These are phyloP conservation scores for Saimiri boliviensis DNA, from an alignment of 2,113 vertebrate species.

Conservation along the genomic window DNA sequence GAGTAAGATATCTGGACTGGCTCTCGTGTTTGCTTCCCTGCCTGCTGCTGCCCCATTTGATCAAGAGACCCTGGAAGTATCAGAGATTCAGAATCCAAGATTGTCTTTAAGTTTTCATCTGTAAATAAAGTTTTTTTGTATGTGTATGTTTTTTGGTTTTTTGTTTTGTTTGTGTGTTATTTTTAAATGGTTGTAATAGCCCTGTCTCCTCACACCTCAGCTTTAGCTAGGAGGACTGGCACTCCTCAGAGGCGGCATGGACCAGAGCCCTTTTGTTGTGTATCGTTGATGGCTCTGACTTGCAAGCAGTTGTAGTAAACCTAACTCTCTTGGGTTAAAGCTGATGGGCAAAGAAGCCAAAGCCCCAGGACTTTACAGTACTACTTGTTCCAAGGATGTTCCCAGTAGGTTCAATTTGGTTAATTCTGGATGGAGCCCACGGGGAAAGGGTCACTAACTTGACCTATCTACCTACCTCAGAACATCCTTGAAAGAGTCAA, in stretches of 20 bases:
- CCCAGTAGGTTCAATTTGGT: neutral
- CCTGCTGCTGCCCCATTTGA: constrained; percentile 24
- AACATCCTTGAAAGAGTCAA: neutral
- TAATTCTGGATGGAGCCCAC: neutral
- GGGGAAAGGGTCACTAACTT: neutral
- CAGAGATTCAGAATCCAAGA: constrained; percentile 40
- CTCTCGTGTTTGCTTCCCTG: constrained; percentile 21
- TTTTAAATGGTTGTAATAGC: neutral
- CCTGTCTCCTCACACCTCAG: neutral
- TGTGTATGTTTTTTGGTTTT: neutral
- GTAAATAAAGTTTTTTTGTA: constrained; percentile 83
- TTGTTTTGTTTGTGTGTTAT: neutral
- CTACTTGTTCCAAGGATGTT: neutral
- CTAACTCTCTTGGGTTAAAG: neutral
- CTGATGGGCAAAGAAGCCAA: neutral
- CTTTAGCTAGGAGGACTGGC: neutral
- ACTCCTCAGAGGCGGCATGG: neutral
- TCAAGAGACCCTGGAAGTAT: constrained; percentile 54
- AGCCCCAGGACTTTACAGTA: neutral
- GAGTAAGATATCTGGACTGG: constrained; percentile 15
- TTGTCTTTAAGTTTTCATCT: constrained; percentile 59
- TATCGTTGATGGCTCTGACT: neutral
- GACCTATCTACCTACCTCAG: neutral
- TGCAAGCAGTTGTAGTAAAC: neutral
- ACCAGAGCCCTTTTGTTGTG: neutral